Base-by-base conservation (phyloP, 2,888 invertebrate genomes). In the Chesias legatella region DNA sequence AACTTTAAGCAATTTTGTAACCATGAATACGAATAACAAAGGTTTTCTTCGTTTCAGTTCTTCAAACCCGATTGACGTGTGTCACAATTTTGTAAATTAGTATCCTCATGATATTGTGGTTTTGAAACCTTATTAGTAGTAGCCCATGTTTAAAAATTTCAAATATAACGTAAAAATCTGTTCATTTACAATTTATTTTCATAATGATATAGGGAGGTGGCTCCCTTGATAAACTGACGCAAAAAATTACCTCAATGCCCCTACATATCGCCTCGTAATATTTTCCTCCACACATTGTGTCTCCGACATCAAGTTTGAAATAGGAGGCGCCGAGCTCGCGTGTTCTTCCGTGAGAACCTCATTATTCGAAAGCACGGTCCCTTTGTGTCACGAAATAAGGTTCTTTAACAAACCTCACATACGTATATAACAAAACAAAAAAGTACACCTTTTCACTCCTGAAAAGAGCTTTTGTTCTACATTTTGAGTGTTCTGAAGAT, bases 321-420 rank as follows among this genome's bases (percentile, higher is more conserved):
- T 75, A 77, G 73, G 67, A 75, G 70, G 75, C 70, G 70, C 64
- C 58, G 47, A 58, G 56, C 73, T 74, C 53, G 63, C 82, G 79
- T 67, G 63, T 67, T 55, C 75, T 68, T 74, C 64, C 58, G 60
- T 58, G 69, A 73, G 73, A 75, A 77, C 74, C 85, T 85, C 84
- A 85, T 85, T 85, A 85, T 85, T 84, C 81, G 71, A 75, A 73
- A 73, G 81, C 85, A 84, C 84, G 83, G 60, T 64, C 70, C 74
- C 81, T 82, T 85, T 85, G 85, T 83, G 74, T 73, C 65, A 67
- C 72, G 69, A 82, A 85, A 85, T 83, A 85, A 84, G 85, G 80
- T 82, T 84, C 78, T 79, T 84, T 85, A 80, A 79, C 73, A 75
- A 79, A 81, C 73, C 81, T 74, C 80, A 82, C 80, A 82, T 71